These are phyloP conservation scores for Apostichopus parvimensis DNA, from an alignment of 35 echinoderm and acorn worm genomes.

Conservation along the genomic window DNA sequence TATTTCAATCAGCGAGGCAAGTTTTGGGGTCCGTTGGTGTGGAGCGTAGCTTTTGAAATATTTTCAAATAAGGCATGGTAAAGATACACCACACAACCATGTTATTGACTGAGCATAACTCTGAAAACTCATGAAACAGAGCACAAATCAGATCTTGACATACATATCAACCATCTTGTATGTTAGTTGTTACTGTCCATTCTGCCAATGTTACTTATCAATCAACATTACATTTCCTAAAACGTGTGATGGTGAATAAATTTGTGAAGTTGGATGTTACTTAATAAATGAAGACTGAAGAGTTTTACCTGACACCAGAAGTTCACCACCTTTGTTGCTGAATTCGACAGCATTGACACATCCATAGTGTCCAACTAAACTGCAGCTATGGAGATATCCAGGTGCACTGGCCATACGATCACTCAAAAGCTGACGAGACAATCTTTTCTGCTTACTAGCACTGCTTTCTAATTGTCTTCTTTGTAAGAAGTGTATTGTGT, in stretches of 20 bases:
- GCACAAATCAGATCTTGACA: neutral
- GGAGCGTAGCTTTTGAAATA: neutral
- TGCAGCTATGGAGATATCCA: conserved; percentile 57
- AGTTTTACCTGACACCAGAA: conserved; percentile 78
- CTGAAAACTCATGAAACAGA: neutral
- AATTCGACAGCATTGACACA: conserved; percentile 98
- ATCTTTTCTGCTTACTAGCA: neutral
- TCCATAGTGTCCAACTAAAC: conserved; percentile 85
- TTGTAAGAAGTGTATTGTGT: neutral
- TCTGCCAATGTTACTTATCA: no score
- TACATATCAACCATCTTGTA: no score
- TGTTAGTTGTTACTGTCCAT: no score
- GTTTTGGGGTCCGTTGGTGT: no score
- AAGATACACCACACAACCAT: neutral
- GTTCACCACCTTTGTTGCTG: conserved; percentile 94
- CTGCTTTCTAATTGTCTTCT: conserved; percentile 19
- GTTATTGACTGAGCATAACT: neutral
- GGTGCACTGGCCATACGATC: conserved; percentile 32
- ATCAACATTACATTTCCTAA: no score
- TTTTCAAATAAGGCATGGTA: neutral
- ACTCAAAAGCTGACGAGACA: conserved; percentile 53
- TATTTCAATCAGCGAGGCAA: no score
- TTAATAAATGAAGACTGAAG: neutral
- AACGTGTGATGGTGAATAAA: no score
- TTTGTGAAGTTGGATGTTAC: no score